These are phyloP conservation scores for Meandrina meandrites DNA, from an alignment of 92 coral and sea anemone species.

Conservation along the genomic window DNA sequence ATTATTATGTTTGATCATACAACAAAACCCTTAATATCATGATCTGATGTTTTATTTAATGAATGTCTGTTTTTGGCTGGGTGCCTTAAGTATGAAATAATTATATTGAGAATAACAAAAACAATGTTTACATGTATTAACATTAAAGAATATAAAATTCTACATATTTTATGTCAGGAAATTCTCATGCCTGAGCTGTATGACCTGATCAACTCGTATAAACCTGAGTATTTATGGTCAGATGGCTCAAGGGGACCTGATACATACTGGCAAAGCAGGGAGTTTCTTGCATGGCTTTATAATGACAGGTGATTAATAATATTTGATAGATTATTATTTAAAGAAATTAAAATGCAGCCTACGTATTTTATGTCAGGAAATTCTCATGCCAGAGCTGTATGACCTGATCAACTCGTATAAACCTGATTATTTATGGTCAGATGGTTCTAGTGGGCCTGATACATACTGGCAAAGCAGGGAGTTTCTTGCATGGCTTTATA, in stretches of 20 bases:
- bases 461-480: constrained; percentile 83
- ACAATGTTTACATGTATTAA: too few relatives aligned
- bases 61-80: too few relatives aligned
- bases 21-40: too few relatives aligned
- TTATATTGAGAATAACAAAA: neutral
- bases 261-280: constrained; percentile 79
- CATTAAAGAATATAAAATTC: too few relatives aligned
- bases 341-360: too few relatives aligned
- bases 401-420: constrained; percentile 69
- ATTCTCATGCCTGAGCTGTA: constrained; percentile 69
- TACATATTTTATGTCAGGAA: constrained; percentile 34
- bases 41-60: too few relatives aligned
- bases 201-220: constrained; percentile 66
- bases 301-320: constrained; percentile 80
- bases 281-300: constrained; percentile 86
- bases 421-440: constrained; percentile 85
- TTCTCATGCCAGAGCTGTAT: constrained; percentile 73
- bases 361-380: constrained; percentile 34
- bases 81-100: neutral
- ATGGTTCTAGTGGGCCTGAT: constrained; percentile 69
- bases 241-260: constrained; percentile 75
- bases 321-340: too few relatives aligned
- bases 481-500: constrained; percentile 86
- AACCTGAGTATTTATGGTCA: constrained; percentile 85
- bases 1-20: too few relatives aligned